A percentile compares a stretch with the other conserved stretches of the same genome.
These are phyloP conservation scores for Cliona cf. orientalis DNA, from an alignment of 37 sponge, comb jelly and placozoan species.

Conservation along the genomic window DNA sequence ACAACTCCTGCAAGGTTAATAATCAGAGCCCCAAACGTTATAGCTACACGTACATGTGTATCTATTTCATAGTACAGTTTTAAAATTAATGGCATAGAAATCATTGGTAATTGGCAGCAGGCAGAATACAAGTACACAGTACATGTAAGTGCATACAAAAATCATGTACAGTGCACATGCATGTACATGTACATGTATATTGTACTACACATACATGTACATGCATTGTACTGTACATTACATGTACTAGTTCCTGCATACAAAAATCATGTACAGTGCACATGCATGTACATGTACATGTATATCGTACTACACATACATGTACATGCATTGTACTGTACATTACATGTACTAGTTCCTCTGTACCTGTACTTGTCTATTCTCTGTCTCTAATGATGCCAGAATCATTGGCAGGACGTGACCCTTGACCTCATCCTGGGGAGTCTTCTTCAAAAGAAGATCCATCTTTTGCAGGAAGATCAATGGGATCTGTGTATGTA, in stretches of 20 bases:
- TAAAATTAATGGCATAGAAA: too few species aligned
- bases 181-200: too few species aligned
- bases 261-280: too few species aligned
- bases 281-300: too few species aligned
- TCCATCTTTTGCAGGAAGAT: conserved; percentile 92
- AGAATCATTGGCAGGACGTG: conserved; percentile 80
- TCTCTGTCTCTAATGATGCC: conserved; percentile 49
- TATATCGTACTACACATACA: too few species aligned
- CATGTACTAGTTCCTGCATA: too few species aligned
- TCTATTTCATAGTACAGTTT: neutral
- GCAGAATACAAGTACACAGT: too few species aligned
- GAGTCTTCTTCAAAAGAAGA: conserved; percentile 76
- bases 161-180: too few species aligned
- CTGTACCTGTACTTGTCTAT: conserved; percentile 68
- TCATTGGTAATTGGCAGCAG: too few species aligned
- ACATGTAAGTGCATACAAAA: too few species aligned
- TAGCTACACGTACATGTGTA: neutral
- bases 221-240: neutral
- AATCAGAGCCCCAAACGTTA: neutral
- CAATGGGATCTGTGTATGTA: conserved; percentile 55
- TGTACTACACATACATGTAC: neutral
- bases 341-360: neutral
- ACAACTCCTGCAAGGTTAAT: conserved; percentile 70
- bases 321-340: neutral
- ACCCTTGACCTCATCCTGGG: conserved; percentile 48